A percentile compares a stretch with the other conserved stretches of the same genome.
These are phyloP conservation scores for Sebastes melanostomus DNA, from an alignment of 2,797 vertebrate genomes.

Conservation along the genomic window DNA sequence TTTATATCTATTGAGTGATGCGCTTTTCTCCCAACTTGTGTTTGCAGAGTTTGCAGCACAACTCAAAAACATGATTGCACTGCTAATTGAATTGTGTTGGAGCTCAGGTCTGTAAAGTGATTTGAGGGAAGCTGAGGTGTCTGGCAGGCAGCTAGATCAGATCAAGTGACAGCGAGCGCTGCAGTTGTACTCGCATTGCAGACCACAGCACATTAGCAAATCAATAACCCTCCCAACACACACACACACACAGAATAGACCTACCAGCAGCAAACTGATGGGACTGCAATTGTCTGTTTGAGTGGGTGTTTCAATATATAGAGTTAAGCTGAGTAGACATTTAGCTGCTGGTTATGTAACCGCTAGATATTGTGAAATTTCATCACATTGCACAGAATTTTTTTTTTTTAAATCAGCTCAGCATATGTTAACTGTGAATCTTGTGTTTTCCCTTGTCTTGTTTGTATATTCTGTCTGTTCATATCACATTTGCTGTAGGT, in stretches of 20 bases:
- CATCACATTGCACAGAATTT: slow-evolving; percentile 21
- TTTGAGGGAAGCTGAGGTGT: slow-evolving; percentile 65
- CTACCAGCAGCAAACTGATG: slow-evolving; percentile 57
- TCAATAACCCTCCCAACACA: slow-evolving; percentile 57
- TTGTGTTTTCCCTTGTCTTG: neutral
- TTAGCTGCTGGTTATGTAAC: slow-evolving; percentile 50
- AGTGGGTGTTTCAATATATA: slow-evolving; percentile 56
- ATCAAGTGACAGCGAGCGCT: slow-evolving; percentile 72
- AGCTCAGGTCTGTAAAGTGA: slow-evolving; percentile 56
- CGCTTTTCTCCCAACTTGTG: slow-evolving; percentile 15
- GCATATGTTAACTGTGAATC: neutral
- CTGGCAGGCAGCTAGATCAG: slow-evolving; percentile 55
- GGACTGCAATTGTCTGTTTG: slow-evolving; percentile 63
- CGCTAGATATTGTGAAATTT: slow-evolving; percentile 33
- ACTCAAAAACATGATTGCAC: slow-evolving; percentile 9
- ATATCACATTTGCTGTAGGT: neutral
- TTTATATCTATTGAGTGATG: neutral
- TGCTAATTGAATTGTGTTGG: slow-evolving; percentile 48
- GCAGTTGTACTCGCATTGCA: slow-evolving; percentile 75
- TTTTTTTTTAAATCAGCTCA: neutral
- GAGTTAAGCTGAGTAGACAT: slow-evolving; percentile 56
- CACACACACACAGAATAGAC: neutral
- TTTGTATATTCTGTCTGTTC: neutral
- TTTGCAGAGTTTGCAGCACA: slow-evolving; percentile 38
- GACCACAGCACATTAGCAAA: slow-evolving; percentile 74